phyloP scores from a whole-genome alignment of 1,140 invertebrate genomes.

The Hypsibius dujardini region DNA sequence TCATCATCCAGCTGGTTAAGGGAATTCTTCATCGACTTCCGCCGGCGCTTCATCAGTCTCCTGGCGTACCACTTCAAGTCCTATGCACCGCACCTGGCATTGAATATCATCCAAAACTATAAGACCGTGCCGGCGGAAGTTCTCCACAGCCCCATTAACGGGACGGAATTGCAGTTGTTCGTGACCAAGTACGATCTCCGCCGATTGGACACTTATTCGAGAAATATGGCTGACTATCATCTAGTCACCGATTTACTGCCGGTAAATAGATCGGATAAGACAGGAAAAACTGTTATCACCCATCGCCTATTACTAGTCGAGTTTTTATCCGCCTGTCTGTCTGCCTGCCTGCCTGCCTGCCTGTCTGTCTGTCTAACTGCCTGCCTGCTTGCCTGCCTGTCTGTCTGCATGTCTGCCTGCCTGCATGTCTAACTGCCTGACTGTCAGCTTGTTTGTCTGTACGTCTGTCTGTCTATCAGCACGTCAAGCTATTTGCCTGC shows the following conservation, averaged over 20 bases:
- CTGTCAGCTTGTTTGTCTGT: too few species aligned
- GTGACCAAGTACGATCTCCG: conserved; percentile 69
- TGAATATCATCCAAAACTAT: neutral
- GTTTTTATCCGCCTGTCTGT: too few species aligned
- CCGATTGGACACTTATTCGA: conserved; percentile 69
- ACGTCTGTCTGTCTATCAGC: too few species aligned
- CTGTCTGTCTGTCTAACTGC: too few species aligned
- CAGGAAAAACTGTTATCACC: too few species aligned
- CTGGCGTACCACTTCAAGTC: conserved; percentile 53
- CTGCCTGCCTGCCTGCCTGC: too few species aligned
- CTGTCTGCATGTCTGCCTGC: too few species aligned
- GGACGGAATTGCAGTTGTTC: conserved; percentile 47
- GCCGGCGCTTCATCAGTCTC: conserved; percentile 53
- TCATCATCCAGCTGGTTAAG: conserved; percentile 51
- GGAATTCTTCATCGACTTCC: conserved; percentile 59
- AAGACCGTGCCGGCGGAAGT: conserved; percentile 8
- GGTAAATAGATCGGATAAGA: too few species aligned
- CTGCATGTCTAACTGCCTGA: too few species aligned
- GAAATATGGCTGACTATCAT: conserved; percentile 83
- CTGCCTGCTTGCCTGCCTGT: too few species aligned
- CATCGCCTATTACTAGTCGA: too few species aligned
- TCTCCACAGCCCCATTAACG: conserved; percentile 20
- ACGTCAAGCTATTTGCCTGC: too few species aligned
- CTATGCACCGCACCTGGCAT: conserved; percentile 44
- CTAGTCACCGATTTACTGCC: conserved; percentile 76